phyloP scores from a whole-genome alignment of 2,797 vertebrate genomes.

The Nasua narica region DNA sequence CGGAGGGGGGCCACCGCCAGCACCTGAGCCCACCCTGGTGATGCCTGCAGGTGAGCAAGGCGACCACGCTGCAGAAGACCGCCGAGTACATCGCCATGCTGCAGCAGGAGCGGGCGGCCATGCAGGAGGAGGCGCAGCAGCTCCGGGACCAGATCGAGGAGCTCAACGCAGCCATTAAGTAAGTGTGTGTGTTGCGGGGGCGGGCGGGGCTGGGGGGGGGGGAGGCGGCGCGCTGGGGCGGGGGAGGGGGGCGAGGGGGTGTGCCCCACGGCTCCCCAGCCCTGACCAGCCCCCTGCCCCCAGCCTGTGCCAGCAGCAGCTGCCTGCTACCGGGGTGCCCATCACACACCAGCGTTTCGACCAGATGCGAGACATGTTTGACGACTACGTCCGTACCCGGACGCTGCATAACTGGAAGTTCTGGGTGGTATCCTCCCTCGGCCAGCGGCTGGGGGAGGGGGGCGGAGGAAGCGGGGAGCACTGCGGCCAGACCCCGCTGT shows the following conservation, averaged over 20 bases:
- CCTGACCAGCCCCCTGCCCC: rapidly evolving
- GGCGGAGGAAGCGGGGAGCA: no score
- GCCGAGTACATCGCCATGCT: constrained; percentile 95
- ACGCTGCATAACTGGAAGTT: constrained; percentile 99
- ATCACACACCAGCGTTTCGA: constrained; percentile 96
- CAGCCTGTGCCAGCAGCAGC: constrained; percentile 95
- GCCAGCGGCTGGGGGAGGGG: rapidly evolving
- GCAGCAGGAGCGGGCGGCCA: constrained; percentile 93
- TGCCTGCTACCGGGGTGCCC: constrained; percentile 95
- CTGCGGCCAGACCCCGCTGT: neutral
- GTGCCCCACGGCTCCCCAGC: rapidly evolving
- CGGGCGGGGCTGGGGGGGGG: neutral
- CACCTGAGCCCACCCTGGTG: neutral
- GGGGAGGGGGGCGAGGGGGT: rapidly evolving
- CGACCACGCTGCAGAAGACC: constrained; percentile 96
- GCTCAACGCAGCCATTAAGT: constrained; percentile 96
- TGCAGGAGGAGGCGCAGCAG: constrained; percentile 94
- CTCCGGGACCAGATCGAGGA: constrained; percentile 93
- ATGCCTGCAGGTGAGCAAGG: constrained; percentile 93
- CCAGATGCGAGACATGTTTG: constrained; percentile 95
- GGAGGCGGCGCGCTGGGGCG: no score
- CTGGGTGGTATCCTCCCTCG: constrained; percentile 95
- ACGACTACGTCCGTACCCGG: constrained; percentile 91
- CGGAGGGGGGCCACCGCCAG: neutral
- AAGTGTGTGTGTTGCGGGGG: no score